Conservation (phyloP, 2,888 invertebrate species). For the Drosophila yooni region DNA sequence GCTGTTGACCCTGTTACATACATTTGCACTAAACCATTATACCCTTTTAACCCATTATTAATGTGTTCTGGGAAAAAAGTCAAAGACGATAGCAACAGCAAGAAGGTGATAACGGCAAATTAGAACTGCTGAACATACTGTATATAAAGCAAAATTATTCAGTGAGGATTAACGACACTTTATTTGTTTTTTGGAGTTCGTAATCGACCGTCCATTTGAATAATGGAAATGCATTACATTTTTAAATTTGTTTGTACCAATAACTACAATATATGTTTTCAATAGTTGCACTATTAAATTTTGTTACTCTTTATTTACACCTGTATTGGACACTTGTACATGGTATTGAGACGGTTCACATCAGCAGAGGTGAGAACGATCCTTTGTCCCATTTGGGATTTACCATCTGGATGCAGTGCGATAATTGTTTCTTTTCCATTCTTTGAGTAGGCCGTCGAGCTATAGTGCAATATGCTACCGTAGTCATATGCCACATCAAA, state of each 20-base stretch:
- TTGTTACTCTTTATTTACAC: constrained; percentile 7
- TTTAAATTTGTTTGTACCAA: too few relatives aligned
- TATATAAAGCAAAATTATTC: neutral
- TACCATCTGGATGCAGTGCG: constrained; percentile 79
- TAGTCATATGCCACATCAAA: constrained; percentile 90
- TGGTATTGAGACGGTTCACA: constrained; percentile 62
- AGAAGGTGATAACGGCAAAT: neutral
- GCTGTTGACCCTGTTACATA: too few relatives aligned
- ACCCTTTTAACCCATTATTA: too few relatives aligned
- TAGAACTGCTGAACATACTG: neutral
- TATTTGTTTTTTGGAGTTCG: neutral
- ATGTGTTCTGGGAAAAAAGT: neutral
- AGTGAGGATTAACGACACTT: neutral
- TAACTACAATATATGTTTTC: too few relatives aligned
- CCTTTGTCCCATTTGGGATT: constrained; percentile 66
- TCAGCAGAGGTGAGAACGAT: constrained; percentile 51
- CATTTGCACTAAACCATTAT: too few relatives aligned
- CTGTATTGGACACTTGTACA: constrained; percentile 65
- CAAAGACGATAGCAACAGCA: neutral
- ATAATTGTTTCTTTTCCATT: constrained; percentile 90
- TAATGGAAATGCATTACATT: neutral
- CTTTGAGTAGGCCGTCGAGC: constrained; percentile 89
- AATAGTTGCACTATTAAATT: neutral
- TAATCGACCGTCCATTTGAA: neutral
- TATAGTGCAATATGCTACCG: constrained; percentile 92